Conservation (phyloP, 2,797 vertebrate species). For the Calcarius lapponicus region DNA sequence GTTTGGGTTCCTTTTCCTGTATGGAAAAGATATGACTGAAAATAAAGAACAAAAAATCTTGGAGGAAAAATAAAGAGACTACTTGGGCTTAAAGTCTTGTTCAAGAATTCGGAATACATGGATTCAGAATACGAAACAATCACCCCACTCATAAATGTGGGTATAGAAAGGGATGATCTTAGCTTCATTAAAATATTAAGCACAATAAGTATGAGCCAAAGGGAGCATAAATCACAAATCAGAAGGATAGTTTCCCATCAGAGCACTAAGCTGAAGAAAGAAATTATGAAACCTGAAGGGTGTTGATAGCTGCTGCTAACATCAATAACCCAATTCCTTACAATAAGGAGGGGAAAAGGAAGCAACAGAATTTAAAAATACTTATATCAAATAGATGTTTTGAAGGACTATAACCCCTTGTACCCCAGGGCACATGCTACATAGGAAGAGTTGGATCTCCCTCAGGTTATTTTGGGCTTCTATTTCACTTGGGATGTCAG, state of each 20-base stretch:
- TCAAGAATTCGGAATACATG: background rate
- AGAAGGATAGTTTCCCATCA: background rate
- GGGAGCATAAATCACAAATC: background rate
- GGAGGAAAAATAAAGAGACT: background rate
- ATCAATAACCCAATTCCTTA: background rate
- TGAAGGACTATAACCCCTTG: background rate
- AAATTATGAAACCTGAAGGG: background rate
- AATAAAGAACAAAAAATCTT: background rate
- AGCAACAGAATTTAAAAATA: background rate
- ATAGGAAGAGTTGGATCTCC: background rate
- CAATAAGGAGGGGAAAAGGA: background rate
- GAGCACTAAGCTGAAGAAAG: background rate
- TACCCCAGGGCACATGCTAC: background rate
- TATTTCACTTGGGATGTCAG: background rate
- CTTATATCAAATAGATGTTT: background rate
- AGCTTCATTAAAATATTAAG: background rate
- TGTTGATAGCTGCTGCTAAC: background rate
- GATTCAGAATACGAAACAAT: background rate
- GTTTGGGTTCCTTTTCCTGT: background rate
- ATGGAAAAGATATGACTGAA: background rate
- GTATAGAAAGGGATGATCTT: background rate
- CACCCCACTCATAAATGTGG: fast-evolving
- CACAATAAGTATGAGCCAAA: background rate
- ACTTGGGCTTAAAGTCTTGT: background rate
- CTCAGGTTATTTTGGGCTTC: background rate